Evolutionary conservation across 2,113 vertebrate species (phyloP).

Genomic region (Mystacornis crossleyi): DNA sequence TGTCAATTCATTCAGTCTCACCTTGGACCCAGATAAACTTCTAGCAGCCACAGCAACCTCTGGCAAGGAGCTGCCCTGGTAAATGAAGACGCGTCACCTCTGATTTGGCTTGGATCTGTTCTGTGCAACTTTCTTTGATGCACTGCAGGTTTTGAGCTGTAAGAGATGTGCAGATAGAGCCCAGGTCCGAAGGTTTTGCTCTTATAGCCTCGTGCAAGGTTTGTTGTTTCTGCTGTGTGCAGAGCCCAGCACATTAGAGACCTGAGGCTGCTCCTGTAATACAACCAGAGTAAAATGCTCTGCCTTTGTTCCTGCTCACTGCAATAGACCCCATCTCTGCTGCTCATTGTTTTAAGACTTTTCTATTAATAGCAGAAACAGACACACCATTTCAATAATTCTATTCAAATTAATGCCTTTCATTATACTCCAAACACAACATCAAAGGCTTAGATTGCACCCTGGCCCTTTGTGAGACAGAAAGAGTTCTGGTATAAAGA

Average conservation of each 20-base stretch:
- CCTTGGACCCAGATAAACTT: background rate
- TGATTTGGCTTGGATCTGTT: background rate
- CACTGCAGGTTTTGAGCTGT: background rate
- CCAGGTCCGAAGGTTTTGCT: background rate
- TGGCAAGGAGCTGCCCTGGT: background rate
- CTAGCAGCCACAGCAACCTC: background rate
- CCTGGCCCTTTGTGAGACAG: constrained; percentile 39
- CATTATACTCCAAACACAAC: constrained; percentile 64
- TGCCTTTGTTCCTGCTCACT: constrained; percentile 24
- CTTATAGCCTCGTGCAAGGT: background rate
- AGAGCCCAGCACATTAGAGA: background rate
- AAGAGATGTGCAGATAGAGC: background rate
- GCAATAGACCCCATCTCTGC: constrained; percentile 27
- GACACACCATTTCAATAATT: constrained; percentile 66
- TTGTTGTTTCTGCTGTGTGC: background rate
- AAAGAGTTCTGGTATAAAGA: constrained; percentile 41
- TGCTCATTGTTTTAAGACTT: constrained; percentile 56
- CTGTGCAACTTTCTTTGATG: background rate
- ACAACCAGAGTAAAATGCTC: background rate
- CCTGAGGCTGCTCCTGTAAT: background rate
- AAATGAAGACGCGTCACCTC: background rate
- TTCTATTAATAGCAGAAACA: constrained; percentile 65
- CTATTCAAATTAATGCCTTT: constrained; percentile 70
- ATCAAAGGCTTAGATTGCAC: constrained; percentile 61
- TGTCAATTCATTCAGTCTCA: background rate